Evolutionary conservation across 2,797 vertebrate species (phyloP).

Genomic region (Xenopus petersii): DNA sequence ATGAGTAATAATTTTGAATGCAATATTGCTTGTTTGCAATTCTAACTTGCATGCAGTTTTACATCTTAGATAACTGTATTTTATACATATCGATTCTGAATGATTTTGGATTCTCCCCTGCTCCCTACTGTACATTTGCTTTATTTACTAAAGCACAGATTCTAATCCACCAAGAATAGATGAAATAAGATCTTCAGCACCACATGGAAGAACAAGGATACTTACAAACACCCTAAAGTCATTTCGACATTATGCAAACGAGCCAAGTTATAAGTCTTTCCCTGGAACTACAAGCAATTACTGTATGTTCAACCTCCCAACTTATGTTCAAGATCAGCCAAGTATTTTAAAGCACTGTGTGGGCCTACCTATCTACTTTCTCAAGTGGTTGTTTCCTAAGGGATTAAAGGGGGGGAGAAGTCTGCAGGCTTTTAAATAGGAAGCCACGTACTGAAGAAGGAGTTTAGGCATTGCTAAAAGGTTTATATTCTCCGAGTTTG

Average conservation of each 20-base stretch:
- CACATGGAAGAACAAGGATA: slow-evolving; percentile 29
- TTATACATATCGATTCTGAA: too few species aligned
- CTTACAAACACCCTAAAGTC: slow-evolving; percentile 37
- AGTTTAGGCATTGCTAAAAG: slow-evolving; percentile 48
- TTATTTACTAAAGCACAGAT: not conserved
- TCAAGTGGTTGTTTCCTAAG: slow-evolving; percentile 41
- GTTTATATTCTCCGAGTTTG: slow-evolving; percentile 49
- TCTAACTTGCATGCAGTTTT: too few species aligned
- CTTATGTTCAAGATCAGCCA: slow-evolving; percentile 41
- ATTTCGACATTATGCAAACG: slow-evolving; percentile 31
- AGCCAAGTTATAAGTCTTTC: slow-evolving; percentile 36
- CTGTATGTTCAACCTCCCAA: slow-evolving; percentile 34
- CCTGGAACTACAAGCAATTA: slow-evolving; percentile 39
- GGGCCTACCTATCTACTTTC: slow-evolving; percentile 41
- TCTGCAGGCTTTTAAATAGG: slow-evolving; percentile 47
- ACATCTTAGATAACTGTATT: too few species aligned
- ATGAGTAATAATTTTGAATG: too few species aligned
- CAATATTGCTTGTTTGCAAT: too few species aligned
- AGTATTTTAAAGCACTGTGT: slow-evolving; percentile 36
- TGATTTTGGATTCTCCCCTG: too few species aligned
- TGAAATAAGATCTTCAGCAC: slow-evolving; percentile 19
- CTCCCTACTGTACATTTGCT: not conserved
- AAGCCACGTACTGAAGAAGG: slow-evolving; percentile 42
- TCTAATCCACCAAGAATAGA: slow-evolving; percentile 10
- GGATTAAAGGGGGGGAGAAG: slow-evolving; percentile 17